Evolutionary conservation across 2,113 vertebrate genomes (phyloP), one percentile per base, ranked within the genome.

Genomic region (Tilapia sparmanii): DNA sequence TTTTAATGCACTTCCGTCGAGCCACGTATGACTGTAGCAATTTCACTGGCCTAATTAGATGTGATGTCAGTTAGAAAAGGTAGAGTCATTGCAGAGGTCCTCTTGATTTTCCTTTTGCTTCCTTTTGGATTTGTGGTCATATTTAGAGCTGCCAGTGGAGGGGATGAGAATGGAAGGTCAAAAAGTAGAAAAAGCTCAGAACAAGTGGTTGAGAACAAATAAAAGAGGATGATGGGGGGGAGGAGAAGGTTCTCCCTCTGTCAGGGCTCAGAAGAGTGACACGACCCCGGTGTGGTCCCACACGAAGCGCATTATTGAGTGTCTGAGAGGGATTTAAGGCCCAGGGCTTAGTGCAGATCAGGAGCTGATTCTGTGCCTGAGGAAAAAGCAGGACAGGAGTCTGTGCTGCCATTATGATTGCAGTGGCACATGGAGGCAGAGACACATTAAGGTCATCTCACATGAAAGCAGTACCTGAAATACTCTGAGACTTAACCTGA

Each of bases 291-390:
- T 92, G 92, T 93, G 89, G 89, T 86, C 89, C 87, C 88, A 89
- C 94, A 89, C 31, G 83, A n/a, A 90, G 90, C 24, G 81, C 59
- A 93, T 90, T 93, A 95, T 89, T 90, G 92, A 85, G 83, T 63
- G 63, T 94, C 94, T 95, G 92, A 93, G 92, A 90, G 91, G 94
- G 93, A 90, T 95, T 96, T 95, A 93, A 88, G 73, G 84, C 83
- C 54, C 80, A 42, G 85, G 86, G 95, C 91, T 95, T 95, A 94
- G 22, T 42, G 50, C 92, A 91, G 94, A 96, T 96, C 90, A 92
- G 92, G 86, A 85, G 2, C 84, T 86, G 88, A 91, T 89, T 92
- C 82, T 55, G 71, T 7, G 89, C 85, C 90, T 89, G 45, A 22
- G 90, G 89, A 26, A 84, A 83, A 68, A 90, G 78, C 22, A 22